Evolutionary conservation across 2,113 vertebrate genomes (phyloP), one percentile per base, ranked within the genome.

Genomic region (Carassius auratus): DNA sequence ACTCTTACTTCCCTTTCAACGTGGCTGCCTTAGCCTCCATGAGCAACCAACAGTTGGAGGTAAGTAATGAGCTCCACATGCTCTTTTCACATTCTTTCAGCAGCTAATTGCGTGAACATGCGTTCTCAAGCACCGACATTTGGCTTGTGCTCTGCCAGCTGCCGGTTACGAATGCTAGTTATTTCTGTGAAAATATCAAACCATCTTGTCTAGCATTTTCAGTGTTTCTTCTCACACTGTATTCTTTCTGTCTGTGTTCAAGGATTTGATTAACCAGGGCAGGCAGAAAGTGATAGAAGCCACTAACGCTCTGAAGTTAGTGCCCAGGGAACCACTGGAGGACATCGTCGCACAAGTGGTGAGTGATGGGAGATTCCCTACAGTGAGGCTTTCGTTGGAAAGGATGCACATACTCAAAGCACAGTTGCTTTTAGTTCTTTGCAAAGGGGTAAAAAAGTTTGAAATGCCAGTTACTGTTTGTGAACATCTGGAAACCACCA

Each of bases 181-280:
- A 45, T 87, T 19, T 57, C 45, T 14, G 62, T 38, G 23, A 76
- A 84, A 59, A 74, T 74, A 74, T 23, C 42, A 17, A 9, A 64
- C 66, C 0, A 8, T 52, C 73, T 33, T 3, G 48, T 50, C 48
- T 36, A 55, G n/a, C 79, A 21, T 61, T 23, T 62, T 52, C 66
- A 15, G 42, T 71, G 15, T 69, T 9, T 36, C 71, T n/a, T 26
- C 30, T 26, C 17, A 26, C 59, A 66, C 68, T 38, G 21, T 57
- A 14, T 62, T 86, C 30, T 87, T 48, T 79, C 45, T 30, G 15
- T 48, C 33, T 38, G 3, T 4, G 0, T 14, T 88, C 12, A 90
- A 99, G 98, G 97, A 99, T 21, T 97, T 99, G 62, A 97, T 99
- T 90, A 99, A 99, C 92, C 98, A 99, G 95, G 98, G 98, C 85